Conservation (phyloP, 2,888 invertebrate species). For the Vannuccia rotundouncinata region DNA sequence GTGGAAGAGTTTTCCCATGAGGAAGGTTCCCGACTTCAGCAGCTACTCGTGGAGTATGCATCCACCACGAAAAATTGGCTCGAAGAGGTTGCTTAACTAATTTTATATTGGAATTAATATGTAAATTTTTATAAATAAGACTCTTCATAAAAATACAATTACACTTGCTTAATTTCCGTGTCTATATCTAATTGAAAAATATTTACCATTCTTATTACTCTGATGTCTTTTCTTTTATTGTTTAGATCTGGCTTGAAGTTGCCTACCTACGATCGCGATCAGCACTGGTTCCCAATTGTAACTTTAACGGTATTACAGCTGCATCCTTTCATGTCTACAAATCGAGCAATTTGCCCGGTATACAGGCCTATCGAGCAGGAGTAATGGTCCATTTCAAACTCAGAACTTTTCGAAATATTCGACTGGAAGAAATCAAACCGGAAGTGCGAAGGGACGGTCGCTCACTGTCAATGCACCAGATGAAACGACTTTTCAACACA, state of each 20-base stretch:
- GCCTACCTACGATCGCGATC: constrained; percentile 9
- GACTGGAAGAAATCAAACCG: not conserved
- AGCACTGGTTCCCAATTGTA: constrained; percentile 20
- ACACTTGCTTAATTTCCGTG: too few species aligned
- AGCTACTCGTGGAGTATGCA: not conserved
- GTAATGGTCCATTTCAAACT: not conserved
- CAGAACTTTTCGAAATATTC: not conserved
- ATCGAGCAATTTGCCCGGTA: not conserved
- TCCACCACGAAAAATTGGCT: constrained; percentile 27
- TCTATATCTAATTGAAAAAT: too few species aligned
- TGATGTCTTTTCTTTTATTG: not conserved
- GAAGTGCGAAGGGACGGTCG: not conserved
- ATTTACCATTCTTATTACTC: too few species aligned
- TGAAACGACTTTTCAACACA: not conserved
- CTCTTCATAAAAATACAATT: too few species aligned
- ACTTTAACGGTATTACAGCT: constrained; percentile 4
- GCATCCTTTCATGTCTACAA: not conserved
- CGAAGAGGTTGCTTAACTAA: not conserved
- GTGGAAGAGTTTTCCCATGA: not conserved
- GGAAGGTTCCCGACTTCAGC: constrained; percentile 15
- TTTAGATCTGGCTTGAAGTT: constrained; percentile 31
- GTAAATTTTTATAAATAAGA: too few species aligned
- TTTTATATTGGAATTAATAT: too few species aligned
- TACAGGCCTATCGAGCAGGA: not conserved
- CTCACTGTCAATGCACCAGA: not conserved